Conservation (phyloP, 2,888 invertebrate genomes). For the Sinhomidia bicolor region DNA sequence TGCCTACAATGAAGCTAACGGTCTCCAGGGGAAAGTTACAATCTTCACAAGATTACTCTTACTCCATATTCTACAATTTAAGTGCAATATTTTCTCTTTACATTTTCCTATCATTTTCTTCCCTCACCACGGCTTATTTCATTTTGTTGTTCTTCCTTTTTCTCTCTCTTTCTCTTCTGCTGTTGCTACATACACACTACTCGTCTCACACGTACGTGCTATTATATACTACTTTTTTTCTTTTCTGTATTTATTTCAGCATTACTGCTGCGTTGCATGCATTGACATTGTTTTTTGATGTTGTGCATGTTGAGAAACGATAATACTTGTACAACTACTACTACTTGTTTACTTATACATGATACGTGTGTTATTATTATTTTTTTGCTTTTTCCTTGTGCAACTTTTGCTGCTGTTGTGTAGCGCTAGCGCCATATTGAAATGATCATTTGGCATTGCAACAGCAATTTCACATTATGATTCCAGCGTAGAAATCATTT, state of each 20-base stretch:
- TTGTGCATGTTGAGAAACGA: not conserved
- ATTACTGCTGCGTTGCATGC: conserved; percentile 4
- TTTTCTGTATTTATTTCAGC: too few species aligned
- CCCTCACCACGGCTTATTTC: not conserved
- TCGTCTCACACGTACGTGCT: not conserved
- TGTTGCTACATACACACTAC: not conserved
- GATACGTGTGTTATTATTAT: too few species aligned
- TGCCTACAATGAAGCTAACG: too few species aligned
- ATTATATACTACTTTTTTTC: too few species aligned
- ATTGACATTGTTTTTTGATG: not conserved
- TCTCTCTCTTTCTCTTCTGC: conserved; percentile 26
- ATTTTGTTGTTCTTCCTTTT: conserved; percentile 32
- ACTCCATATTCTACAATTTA: conserved; percentile 37
- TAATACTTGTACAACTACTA: too few species aligned
- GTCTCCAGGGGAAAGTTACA: conserved; percentile 65
- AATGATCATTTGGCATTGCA: not conserved
- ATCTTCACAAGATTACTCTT: conserved; percentile 55
- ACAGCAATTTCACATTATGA: not conserved
- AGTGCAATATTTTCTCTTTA: conserved; percentile 38
- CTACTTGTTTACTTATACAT: too few species aligned
- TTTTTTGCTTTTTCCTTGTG: not conserved
- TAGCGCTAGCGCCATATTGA: too few species aligned
- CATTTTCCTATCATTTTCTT: conserved; percentile 27
- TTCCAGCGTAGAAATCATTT: not conserved
- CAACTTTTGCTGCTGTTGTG: not conserved